Evolutionary conservation across 1,140 invertebrate species (phyloP), one percentile per base, ranked within the genome.

Genomic region (Plectrocnemia conspersa): DNA sequence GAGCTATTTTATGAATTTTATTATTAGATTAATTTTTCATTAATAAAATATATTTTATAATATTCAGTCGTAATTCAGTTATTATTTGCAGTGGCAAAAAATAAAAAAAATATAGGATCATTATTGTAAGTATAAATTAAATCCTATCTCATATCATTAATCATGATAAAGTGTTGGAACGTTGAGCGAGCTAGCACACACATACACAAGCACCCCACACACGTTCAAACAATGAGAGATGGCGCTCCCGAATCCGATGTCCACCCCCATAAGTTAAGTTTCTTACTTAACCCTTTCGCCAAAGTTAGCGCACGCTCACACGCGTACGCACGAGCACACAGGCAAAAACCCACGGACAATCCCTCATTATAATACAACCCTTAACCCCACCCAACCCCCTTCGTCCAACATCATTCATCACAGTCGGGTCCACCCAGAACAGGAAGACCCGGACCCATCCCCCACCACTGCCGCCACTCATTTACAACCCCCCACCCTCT

Each of bases 301-400:
- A 2, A 9, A 15, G n/a, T 10, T 15, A 15, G 36, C 13, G 35
- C n/a, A 10, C n/a, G 21, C 6, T 42, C 36, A 16, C 25, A 24
- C 27, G 40, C 55, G 21, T 29, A 52, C 42, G 48, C 48, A 53
- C 38, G 36, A 48, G 38, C 38, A 33, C 22, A 35, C 29, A 36
- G 21, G 52, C 56, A 58, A 58, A 58, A 58, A 58, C 56, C 56
- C 50, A 54, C 49, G 57, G 57, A 59, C 57, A 53, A 59, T 59
- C 58, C 48, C 53, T 56, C 53, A 59, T 59, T 54, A 59, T 58
- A 58, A 58, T 53, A 52, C 44, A 44, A 22, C 56, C 56, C 33
- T 44, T 36, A 32, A 32, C 45, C 38, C 21, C 23, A n/a, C 16
- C 21, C 42, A 18, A 13, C 13, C n/a, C 33, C 23, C 33, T 15